Evolutionary conservation across 2,797 vertebrate genomes (phyloP).

Genomic region (Salarias fasciatus): DNA sequence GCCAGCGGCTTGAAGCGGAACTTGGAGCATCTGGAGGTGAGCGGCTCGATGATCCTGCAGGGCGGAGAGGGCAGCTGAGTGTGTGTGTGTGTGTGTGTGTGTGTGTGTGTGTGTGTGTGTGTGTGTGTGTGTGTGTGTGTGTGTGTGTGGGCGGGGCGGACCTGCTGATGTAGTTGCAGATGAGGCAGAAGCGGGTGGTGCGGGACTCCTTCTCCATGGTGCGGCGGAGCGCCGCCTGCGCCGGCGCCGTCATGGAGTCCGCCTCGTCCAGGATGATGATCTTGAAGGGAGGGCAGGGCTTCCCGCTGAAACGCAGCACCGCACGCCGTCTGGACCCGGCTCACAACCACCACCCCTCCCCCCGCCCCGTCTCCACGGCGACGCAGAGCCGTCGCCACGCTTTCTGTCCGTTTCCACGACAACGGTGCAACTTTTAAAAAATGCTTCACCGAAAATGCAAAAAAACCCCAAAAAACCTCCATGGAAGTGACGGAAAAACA

Average conservation of each 20-base stretch:
- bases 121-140: not conserved
- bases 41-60: conserved; percentile 94
- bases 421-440: too few relatives aligned
- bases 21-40: conserved; percentile 98
- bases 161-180: conserved; percentile 99
- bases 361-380: too few relatives aligned
- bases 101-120: too few relatives aligned
- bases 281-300: conserved; percentile 96
- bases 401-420: too few relatives aligned
- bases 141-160: conserved; percentile 42
- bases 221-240: conserved; percentile 94
- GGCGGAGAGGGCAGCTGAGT: too few relatives aligned
- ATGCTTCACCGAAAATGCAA: too few relatives aligned
- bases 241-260: conserved; percentile 95
- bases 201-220: conserved; percentile 99
- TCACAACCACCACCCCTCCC: too few relatives aligned
- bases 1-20: conserved; percentile 97
- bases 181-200: conserved; percentile 97
- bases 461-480: too few relatives aligned
- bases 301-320: conserved; percentile 86
- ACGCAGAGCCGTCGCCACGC: too few relatives aligned
- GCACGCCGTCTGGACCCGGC: too few relatives aligned
- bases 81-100: too few relatives aligned
- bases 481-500: too few relatives aligned
- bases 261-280: conserved; percentile 98